These are phyloP conservation scores for Gymnosoma rotundatum DNA, from an alignment of 2,888 invertebrate genomes.

Conservation along the genomic window DNA sequence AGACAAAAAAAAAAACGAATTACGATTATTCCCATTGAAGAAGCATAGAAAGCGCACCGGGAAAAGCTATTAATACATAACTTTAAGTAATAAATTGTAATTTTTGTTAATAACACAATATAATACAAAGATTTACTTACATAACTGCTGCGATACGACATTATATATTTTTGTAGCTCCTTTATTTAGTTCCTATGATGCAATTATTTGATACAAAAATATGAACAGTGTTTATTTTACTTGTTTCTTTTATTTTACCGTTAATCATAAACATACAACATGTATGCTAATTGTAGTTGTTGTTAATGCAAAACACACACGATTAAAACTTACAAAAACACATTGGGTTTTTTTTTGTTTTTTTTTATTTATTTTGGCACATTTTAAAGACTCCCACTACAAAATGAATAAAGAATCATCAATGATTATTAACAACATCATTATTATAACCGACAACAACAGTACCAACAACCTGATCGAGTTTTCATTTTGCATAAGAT, in stretches of 20 bases:
- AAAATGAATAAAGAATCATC: slow-evolving; percentile 30
- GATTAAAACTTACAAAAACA: slow-evolving; percentile 8
- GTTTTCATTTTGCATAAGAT: slow-evolving; percentile 35
- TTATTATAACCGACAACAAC: background rate
- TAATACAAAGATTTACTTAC: slow-evolving; percentile 75
- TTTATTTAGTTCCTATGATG: slow-evolving; percentile 29
- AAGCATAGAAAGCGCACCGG: too few species aligned
- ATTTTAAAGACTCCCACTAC: slow-evolving; percentile 59
- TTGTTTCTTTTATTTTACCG: slow-evolving; percentile 1
- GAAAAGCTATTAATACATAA: too few species aligned
- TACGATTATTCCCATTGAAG: too few species aligned
- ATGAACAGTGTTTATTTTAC: slow-evolving; percentile 37
- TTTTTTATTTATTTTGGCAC: slow-evolving; percentile 63
- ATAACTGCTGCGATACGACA: slow-evolving; percentile 82
- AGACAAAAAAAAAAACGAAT: too few species aligned
- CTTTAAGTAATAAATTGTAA: background rate
- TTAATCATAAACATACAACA: background rate
- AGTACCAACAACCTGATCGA: slow-evolving; percentile 53
- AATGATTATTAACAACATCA: slow-evolving; percentile 24
- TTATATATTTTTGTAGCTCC: slow-evolving; percentile 63
- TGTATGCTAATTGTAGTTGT: slow-evolving; percentile 18
- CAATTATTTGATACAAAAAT: slow-evolving; percentile 27
- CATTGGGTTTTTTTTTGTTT: background rate
- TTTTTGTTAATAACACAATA: background rate
- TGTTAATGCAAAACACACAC: slow-evolving; percentile 3